Percentiles rank a stretch among this genome's conserved stretches.
phyloP scores from a whole-genome alignment of 2,797 vertebrate species.

The Gephyroberyx darwinii region DNA sequence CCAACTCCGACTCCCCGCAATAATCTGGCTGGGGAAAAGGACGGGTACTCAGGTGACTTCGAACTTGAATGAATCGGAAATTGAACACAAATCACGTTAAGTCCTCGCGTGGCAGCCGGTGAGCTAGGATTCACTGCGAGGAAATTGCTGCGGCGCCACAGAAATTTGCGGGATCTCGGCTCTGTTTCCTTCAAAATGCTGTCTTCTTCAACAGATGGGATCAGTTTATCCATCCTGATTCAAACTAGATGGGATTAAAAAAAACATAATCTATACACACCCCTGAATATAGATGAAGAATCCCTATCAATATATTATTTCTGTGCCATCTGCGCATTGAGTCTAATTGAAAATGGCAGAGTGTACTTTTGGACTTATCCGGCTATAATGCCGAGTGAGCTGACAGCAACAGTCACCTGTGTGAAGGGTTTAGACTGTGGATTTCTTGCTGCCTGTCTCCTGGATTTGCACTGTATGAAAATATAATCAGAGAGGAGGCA shows the following conservation, averaged over 20 bases:
- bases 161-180: neutral
- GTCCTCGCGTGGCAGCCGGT: neutral
- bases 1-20: conserved; percentile 23
- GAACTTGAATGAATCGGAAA: conserved; percentile 40
- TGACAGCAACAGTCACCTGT: conserved; percentile 50
- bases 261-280: neutral
- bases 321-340: conserved; percentile 14
- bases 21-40: conserved; percentile 18
- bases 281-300: neutral
- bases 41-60: conserved; percentile 27
- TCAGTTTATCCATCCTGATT: no score
- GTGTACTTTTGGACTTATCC: conserved; percentile 33
- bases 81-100: conserved; percentile 40
- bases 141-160: neutral
- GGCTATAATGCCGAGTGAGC: conserved; percentile 23
- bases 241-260: neutral
- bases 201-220: neutral
- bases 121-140: conserved; percentile 5
- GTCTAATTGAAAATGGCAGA: conserved; percentile 30
- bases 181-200: neutral
- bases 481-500: conserved; percentile 53
- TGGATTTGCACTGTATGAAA: conserved; percentile 47
- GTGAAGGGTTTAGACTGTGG: conserved; percentile 21
- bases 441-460: conserved; percentile 41
- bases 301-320: neutral